Percentiles rank a stretch among this genome's conserved stretches.
Conservation (phyloP, 2,888 invertebrate genomes). For the Eueremaeus valkanovi region DNA sequence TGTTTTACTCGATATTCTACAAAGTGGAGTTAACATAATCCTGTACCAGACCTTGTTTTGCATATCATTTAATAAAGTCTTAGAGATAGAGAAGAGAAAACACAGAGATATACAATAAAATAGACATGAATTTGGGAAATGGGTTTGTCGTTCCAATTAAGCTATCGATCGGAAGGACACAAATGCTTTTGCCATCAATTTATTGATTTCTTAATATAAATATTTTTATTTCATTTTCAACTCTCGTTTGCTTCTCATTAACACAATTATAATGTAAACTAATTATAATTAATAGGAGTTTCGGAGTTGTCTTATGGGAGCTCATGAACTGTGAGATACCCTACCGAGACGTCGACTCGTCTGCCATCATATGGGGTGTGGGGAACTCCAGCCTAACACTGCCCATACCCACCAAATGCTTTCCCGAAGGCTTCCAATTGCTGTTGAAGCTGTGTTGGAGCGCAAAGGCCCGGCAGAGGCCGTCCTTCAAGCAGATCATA, state of each 20-base stretch:
- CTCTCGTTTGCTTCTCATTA: neutral
- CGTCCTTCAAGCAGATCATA: slow-evolving; percentile 83
- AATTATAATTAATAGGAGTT: slow-evolving; percentile 60
- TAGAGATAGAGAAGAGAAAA: too few species aligned
- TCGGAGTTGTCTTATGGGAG: slow-evolving; percentile 97
- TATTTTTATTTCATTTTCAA: neutral
- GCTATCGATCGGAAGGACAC: neutral
- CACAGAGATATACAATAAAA: too few species aligned
- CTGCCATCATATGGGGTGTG: slow-evolving; percentile 97
- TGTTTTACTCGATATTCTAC: too few species aligned
- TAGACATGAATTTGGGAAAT: neutral
- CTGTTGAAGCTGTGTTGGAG: slow-evolving; percentile 71
- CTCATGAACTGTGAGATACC: slow-evolving; percentile 89
- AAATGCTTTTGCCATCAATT: neutral
- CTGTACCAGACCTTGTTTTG: too few species aligned
- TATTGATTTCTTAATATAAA: neutral
- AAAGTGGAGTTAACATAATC: too few species aligned
- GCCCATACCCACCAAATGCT: slow-evolving; percentile 73
- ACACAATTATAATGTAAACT: too few species aligned
- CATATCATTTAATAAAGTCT: too few species aligned
- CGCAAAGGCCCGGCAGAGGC: slow-evolving; percentile 79
- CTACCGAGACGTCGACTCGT: slow-evolving; percentile 88
- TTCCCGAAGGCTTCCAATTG: slow-evolving; percentile 65
- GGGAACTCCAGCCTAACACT: slow-evolving; percentile 87
- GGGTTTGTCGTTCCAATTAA: neutral